Conservation (phyloP, 2,888 invertebrate species). For the Synanthedon formicaeformis region DNA sequence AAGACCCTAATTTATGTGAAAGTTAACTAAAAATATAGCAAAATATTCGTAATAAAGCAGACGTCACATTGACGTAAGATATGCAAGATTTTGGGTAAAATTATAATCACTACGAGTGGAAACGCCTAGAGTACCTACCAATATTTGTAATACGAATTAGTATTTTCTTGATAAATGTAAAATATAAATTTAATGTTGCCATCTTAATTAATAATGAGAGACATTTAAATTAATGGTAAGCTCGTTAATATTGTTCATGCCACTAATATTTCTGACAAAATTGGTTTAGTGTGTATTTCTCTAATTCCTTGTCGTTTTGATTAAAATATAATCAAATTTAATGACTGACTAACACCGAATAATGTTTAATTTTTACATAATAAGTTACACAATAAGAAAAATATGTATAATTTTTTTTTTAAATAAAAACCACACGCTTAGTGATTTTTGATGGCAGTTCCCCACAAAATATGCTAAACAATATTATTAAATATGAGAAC, state of each 20-base stretch:
- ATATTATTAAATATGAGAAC: neutral
- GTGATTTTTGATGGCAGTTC: no score
- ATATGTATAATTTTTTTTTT: no score
- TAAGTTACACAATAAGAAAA: no score
- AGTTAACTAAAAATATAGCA: conserved; percentile 34
- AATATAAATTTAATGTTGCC: neutral
- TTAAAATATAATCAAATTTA: no score
- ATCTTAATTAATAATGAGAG: conserved; percentile 2
- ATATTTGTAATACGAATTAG: conserved; percentile 16
- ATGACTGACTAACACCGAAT: no score
- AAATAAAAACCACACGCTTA: no score
- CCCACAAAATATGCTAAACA: no score
- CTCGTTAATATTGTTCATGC: neutral
- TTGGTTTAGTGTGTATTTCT: no score
- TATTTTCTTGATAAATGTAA: conserved; percentile 6
- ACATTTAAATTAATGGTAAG: neutral
- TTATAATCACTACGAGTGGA: conserved; percentile 58
- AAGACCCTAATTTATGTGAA: conserved; percentile 30
- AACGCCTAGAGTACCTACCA: conserved; percentile 48
- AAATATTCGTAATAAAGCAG: conserved; percentile 55
- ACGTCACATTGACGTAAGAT: conserved; percentile 67
- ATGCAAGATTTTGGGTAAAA: conserved; percentile 60
- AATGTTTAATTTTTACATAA: no score
- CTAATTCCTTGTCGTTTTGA: no score
- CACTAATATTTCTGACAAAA: neutral